Conservation (phyloP, 2,113 vertebrate genomes). For the chimpanzee (Pan troglodytes) region NHGRI_mPanTro3-v2.1_pri NC_072402.2:104846001-104846500, state of each 20-base stretch:
- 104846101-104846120: slow-evolving; percentile 63
- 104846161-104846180: slow-evolving; percentile 63
- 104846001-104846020: slow-evolving; percentile 45
- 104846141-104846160: slow-evolving; percentile 73
- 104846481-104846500: slow-evolving; percentile 65
- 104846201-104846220: slow-evolving; percentile 73
- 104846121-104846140: slow-evolving; percentile 65
- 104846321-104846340: neutral
- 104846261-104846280: slow-evolving; percentile 40
- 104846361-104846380: slow-evolving; percentile 54
- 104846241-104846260: slow-evolving; percentile 65
- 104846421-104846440: slow-evolving; percentile 71
- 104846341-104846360: slow-evolving; percentile 46
- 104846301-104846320: slow-evolving; percentile 44
- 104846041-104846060: slow-evolving; percentile 53
- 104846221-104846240: slow-evolving; percentile 69
- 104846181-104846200: slow-evolving; percentile 69
- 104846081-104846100: slow-evolving; percentile 49
- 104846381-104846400: slow-evolving; percentile 67
- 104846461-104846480: slow-evolving; percentile 70
- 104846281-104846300: slow-evolving; percentile 32
- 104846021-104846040: slow-evolving; percentile 59
- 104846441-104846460: slow-evolving; percentile 61
- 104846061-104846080: slow-evolving; percentile 61
- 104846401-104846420: slow-evolving; percentile 70